Conservation (phyloP, 1,140 invertebrate genomes). For the Lasioglossum albipes region DNA sequence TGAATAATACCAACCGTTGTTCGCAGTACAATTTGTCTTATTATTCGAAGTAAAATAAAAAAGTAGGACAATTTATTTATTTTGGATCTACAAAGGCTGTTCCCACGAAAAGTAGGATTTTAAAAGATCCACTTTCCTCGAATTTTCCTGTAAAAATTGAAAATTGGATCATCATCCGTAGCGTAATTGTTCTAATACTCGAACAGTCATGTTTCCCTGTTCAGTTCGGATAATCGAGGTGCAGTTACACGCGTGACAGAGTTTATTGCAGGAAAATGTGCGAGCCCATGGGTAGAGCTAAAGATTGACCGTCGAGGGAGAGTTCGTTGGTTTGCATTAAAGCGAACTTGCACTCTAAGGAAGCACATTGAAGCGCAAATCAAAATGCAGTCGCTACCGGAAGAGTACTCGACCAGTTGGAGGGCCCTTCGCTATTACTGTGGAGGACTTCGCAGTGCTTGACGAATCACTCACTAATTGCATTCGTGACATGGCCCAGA, state of each 20-base stretch:
- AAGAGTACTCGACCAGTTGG: slow-evolving; percentile 71
- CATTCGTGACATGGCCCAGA: slow-evolving; percentile 78
- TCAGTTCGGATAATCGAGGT: neutral
- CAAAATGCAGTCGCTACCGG: slow-evolving; percentile 77
- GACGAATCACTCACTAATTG: slow-evolving; percentile 80
- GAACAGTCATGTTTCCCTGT: neutral
- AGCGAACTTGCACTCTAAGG: slow-evolving; percentile 73
- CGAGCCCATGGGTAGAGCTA: neutral
- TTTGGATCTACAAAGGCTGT: no score
- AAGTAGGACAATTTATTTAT: no score
- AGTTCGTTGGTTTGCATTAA: slow-evolving; percentile 55
- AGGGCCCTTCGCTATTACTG: slow-evolving; percentile 76
- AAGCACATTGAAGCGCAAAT: slow-evolving; percentile 76
- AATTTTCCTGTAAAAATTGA: no score
- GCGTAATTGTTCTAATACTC: no score
- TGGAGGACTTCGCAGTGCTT: slow-evolving; percentile 73
- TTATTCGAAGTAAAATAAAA: no score
- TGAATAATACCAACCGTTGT: no score
- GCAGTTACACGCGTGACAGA: neutral
- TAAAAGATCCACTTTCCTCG: no score
- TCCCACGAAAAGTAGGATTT: no score
- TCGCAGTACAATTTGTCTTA: no score
- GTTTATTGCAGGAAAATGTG: neutral
- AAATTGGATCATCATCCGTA: no score
- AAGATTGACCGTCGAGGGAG: slow-evolving; percentile 36